Evolutionary conservation across 2,113 vertebrate genomes (phyloP), one percentile per base, ranked within the genome.

Genomic region (Rhizomys pruinosus): DNA sequence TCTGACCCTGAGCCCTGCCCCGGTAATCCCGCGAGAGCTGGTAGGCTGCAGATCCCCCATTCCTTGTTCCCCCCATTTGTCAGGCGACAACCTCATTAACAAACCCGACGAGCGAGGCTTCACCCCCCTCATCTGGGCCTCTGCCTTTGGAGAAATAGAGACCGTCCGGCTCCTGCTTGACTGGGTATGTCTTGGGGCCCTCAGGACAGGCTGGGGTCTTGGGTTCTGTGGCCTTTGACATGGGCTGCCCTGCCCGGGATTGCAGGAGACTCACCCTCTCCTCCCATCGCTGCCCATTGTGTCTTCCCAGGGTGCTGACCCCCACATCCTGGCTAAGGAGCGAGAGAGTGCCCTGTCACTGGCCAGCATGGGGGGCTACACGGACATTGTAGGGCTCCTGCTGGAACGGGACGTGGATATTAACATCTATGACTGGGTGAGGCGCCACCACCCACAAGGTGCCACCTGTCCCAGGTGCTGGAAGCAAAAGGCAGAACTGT

Each of bases 381-480:
- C 98, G 0, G 99, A 99, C 97, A 99, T 99, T 0, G 99, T 99
- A 20, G 95, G 96, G 93, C 27, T 99, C 92, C 97, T 99, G 72
- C 98, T 99, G 6, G 98, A 98, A 91, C 98, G 98, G 2, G 98
- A 98, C 0, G 99, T 99, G 85, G 99, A 99, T 96, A 98, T 99
- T 89, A 98, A 99, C 97, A 99, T 98, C 82, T 99, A 99, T 0
- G 99, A 99, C 96, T 99, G 99, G 99, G 99, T 99, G 98, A 98
- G 97, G 81, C 0, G 7, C 64, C 25, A 1, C 42, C 19, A 5
- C 32, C 77, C 9, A 37, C 39, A 20, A 52, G 55, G 25, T 68
- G 42, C 52, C 76, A 71, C 55, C 68, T 88, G 52, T 42, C 27
- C 4, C 16, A 57, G 22, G 27, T 78, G 55, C 79, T 37, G 15